phyloP scores from a whole-genome alignment of 1,140 invertebrate species.

The Amyelois transitella region DNA sequence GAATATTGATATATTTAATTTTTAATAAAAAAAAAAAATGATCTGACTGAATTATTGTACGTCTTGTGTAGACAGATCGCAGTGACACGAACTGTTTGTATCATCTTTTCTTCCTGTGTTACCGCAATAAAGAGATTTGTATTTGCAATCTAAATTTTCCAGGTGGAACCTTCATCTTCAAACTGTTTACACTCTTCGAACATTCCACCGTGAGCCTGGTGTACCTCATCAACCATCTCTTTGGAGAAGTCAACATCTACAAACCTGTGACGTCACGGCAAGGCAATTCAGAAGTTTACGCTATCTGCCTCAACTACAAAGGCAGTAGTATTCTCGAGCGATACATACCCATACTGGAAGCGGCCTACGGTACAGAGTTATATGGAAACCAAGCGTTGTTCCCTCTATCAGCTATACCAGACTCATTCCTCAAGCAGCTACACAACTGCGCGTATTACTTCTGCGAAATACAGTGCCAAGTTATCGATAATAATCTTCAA shows the following conservation, averaged over 20 bases:
- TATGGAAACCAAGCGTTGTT: slow-evolving; percentile 77
- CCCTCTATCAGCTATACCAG: slow-evolving; percentile 76
- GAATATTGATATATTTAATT: too few species aligned
- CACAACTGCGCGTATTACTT: slow-evolving; percentile 78
- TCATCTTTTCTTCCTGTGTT: too few species aligned
- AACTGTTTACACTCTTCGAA: slow-evolving; percentile 95
- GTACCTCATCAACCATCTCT: slow-evolving; percentile 86
- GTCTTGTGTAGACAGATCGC: too few species aligned
- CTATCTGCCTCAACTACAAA: slow-evolving; percentile 83
- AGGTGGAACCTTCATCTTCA: slow-evolving; percentile 90
- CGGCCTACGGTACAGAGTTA: slow-evolving; percentile 68
- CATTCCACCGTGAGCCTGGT: slow-evolving; percentile 84
- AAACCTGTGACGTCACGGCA: slow-evolving; percentile 95
- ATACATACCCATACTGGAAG: slow-evolving; percentile 68
- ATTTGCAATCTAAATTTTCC: too few species aligned
- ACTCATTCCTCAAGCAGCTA: slow-evolving; percentile 81
- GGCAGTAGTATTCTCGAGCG: slow-evolving; percentile 59
- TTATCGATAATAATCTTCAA: slow-evolving; percentile 79
- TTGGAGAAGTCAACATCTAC: slow-evolving; percentile 82
- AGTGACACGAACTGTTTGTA: too few species aligned
- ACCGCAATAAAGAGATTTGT: too few species aligned
- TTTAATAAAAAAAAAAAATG: too few species aligned
- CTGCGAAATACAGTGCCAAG: slow-evolving; percentile 77
- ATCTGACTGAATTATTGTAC: too few species aligned
- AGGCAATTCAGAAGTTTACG: slow-evolving; percentile 95